Conservation (phyloP, 2,888 invertebrate genomes). For the Conops quadrifasciatus region DNA sequence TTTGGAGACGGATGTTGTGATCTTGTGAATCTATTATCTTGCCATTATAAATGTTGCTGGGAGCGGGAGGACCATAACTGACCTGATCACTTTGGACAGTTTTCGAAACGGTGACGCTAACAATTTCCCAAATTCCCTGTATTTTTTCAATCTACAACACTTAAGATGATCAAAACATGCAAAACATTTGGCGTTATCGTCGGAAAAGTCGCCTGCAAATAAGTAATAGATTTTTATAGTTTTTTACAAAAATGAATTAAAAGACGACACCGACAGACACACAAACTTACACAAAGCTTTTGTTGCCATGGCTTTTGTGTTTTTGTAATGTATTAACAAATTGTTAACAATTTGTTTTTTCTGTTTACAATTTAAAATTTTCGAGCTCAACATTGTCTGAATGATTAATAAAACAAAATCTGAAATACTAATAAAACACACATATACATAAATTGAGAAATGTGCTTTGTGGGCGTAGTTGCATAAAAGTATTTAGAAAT, state of each 20-base stretch:
- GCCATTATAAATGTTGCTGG: conserved; percentile 10
- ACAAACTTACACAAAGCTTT: no score
- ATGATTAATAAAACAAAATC: background rate
- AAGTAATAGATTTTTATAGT: conserved; percentile 19
- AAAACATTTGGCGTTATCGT: conserved; percentile 41
- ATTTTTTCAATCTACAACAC: conserved; percentile 45
- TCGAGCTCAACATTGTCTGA: background rate
- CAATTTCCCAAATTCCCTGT: conserved; percentile 50
- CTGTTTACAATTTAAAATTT: background rate
- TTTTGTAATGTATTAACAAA: conserved; percentile 17
- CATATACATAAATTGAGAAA: no score
- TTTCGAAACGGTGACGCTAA: conserved; percentile 56
- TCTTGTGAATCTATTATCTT: background rate
- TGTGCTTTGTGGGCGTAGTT: no score
- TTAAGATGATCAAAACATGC: conserved; percentile 47
- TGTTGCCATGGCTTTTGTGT: conserved; percentile 25
- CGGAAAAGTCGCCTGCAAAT: conserved; percentile 44
- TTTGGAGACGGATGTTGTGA: no score
- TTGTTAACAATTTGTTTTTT: background rate
- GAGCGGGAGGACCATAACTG: conserved; percentile 48
- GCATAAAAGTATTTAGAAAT: no score
- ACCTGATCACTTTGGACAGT: conserved; percentile 57
- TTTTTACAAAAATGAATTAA: background rate
- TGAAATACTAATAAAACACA: background rate
- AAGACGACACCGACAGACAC: conserved; percentile 3